Base-by-base conservation (phyloP, 2,797 vertebrate species). In the Pterois miles region DNA sequence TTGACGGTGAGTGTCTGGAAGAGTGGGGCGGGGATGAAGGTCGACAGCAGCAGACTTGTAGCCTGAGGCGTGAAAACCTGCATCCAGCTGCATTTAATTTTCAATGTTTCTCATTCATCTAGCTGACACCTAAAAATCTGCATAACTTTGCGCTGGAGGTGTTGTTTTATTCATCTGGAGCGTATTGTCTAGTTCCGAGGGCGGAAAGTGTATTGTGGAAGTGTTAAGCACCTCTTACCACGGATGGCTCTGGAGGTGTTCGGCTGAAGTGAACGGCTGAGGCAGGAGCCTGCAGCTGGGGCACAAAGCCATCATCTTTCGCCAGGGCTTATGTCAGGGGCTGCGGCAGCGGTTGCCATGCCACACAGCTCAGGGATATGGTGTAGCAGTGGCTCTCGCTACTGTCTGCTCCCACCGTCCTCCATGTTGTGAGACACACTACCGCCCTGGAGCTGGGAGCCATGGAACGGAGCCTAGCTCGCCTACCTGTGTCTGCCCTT, bases 401-500 rank as follows among this genome's bases (percentile, higher is more conserved):
- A 66, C 68, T 81, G 81, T 80, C 88, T 83, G 66, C 71, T 48
- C 58, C 66, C 40, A 7, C 78, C 73, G 74, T 86, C 84, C 83
- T 85, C 34, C 80, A 64, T 82, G 74, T 81, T 80, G 64, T 34
- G 84, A 90, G 86, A 90, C 83, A 83, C 71, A 71, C 78, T 52
- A 9, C 76, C 83, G 78, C 75, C 82, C 83, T 22, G 86, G 77
- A 90, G 88, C 86, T 72, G 23, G 59, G 78, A 84, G 78, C 69
- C 36, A 65, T 88, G 87, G 87, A 87, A 83, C 20, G 0, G 65
- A 78, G 84, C 88, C 82, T 74, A 50, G 81, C 83, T 86, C 86
- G 87, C 85, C 87, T 91, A 90, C 88, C 90, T 91, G 83, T 71
- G 76, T 89, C 88, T 91, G 85, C 70, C 74, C 85, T 89, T 89